These are phyloP conservation scores for Anhinga anhinga DNA, from an alignment of 2,113 vertebrate genomes.

Conservation along the genomic window DNA sequence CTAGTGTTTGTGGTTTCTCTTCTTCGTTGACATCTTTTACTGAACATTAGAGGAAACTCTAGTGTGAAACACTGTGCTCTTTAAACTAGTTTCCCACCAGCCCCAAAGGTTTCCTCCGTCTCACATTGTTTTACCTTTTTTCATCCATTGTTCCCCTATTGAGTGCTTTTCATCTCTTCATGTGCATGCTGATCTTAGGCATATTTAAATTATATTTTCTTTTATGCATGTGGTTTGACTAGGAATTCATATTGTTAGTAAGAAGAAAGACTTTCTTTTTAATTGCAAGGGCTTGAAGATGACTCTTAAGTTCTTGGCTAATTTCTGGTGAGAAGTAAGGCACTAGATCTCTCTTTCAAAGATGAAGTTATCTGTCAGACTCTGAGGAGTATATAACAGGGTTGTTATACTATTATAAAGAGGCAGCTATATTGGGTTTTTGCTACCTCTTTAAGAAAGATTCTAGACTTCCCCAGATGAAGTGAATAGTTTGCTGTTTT, in stretches of 20 bases:
- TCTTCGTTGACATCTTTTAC: neutral
- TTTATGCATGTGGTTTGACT: neutral
- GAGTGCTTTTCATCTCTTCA: neutral
- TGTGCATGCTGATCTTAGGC: neutral
- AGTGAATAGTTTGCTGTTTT: neutral
- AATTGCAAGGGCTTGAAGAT: neutral
- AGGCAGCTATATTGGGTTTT: neutral
- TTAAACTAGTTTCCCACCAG: conserved; percentile 48
- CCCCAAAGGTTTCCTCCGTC: neutral
- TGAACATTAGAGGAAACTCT: conserved; percentile 7
- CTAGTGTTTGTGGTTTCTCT: neutral
- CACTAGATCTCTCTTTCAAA: neutral
- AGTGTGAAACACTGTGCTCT: neutral
- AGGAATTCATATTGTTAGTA: neutral
- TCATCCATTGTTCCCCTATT: neutral
- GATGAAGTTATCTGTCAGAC: neutral
- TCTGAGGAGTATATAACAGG: neutral
- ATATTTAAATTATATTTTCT: neutral
- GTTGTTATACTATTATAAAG: neutral
- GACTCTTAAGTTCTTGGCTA: neutral
- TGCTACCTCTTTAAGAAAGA: conserved; percentile 9
- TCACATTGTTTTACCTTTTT: neutral
- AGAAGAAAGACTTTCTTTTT: neutral
- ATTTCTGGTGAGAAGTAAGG: neutral
- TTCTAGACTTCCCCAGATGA: neutral